Evolutionary conservation across 2,113 vertebrate species (phyloP), one percentile per base, ranked within the genome.

Genomic region (Sceloporus undulatus): DNA sequence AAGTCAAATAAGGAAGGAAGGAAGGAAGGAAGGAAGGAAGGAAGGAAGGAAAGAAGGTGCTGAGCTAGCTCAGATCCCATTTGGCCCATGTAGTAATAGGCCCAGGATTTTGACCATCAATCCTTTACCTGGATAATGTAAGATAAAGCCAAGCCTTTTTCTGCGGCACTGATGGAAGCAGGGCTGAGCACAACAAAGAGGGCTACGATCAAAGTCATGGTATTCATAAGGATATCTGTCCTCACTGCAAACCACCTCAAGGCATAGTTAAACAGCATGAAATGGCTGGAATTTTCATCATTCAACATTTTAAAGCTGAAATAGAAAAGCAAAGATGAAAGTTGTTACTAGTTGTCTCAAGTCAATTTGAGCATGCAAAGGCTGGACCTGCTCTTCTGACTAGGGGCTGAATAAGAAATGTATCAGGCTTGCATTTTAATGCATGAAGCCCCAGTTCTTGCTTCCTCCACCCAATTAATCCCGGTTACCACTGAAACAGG

Each of bases 181-280:
- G 95, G 91, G 52, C 87, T 97, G 66, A 97, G 93, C 62, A 97
- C 95, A 16, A 97, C 96, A 87, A 98, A 93, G 84, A 98, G 86
- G 66, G 95, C 89, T 85, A 97, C 97, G 3, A 92, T 14, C 68
- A 97, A 90, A 76, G 96, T 95, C 85, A 96, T 90, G 0, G 92
- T 1, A 5, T 88, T 89, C 54, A 96, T 95, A 89, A 98, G 95
- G 84, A 96, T 92, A 34, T 97, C 96, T 65, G 96, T 96, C 88
- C 97, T 96, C 85, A 97, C 94, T 5, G 96, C 96, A 16, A 98
- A 96, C 98, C 97, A 98, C 10, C 97, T 94, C 34, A 96, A 96
- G 0, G 96, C 96, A 27, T 93, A 97, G 86, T 96, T 93, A 88
- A 97, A 98, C 89, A 98, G 91, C 5, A 97, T 70, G 48, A 94